Evolutionary conservation across 2,888 invertebrate genomes (phyloP), one percentile per base, ranked within the genome.

Genomic region (Apodemia mormo): DNA sequence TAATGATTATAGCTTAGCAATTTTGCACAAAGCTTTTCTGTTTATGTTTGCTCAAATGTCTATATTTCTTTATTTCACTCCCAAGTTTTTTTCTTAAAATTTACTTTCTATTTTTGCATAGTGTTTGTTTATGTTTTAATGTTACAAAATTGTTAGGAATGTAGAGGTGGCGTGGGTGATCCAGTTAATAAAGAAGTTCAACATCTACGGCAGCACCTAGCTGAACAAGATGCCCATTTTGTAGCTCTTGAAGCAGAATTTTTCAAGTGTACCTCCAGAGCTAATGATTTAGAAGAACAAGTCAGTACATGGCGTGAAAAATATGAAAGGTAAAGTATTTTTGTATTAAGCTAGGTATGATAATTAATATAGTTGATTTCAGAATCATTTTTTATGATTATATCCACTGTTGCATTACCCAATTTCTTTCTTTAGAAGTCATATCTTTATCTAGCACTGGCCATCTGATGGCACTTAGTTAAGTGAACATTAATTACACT

Each of bases 291-390:
- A 70, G 96, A 96, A 80, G 98, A 98, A 76, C 97, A 98, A 86
- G 91, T 98, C 70, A 90, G 95, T 68, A 96, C 97, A 78, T 98
- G 98, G 96, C 96, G 97, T 85, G 98, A 98, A 84, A 98, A 98
- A 93, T 98, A 98, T 94, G 97, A 97, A 86, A 95, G 97, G 97
- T 95, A 80, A 69, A 54, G 58, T 22, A n/a, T 30, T 29, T 54
- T 37, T 65, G 29, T 45, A 45, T 12, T 12, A 14, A 49, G 6
- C 12, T 49, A 49, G 1, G 5, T 49, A 14, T 14, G 14, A 14
- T 49, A 49, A 14, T 49, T 5, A 49, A 49, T 14, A 49, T 49
- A 14, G 49, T 14, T 49, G 14, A 49, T 14, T 49, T 49, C 6
- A 49, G 14, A 49, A 12, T 49, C 14, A 49, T 6, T 37, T 49